Conservation (phyloP, 2,113 vertebrate genomes). For the Cisticola juncidis region DNA sequence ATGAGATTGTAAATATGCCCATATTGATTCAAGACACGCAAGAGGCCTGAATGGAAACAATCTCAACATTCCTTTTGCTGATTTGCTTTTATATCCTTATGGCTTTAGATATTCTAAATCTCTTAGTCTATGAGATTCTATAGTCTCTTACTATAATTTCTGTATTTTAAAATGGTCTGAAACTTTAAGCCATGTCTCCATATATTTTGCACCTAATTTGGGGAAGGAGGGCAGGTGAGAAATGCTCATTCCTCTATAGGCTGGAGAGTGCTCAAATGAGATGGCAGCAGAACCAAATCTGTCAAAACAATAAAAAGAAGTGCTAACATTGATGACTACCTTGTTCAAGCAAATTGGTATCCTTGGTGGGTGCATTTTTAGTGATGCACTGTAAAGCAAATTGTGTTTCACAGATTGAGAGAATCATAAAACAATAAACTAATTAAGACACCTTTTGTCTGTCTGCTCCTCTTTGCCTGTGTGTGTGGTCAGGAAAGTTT, state of each 20-base stretch:
- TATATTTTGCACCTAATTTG: background rate
- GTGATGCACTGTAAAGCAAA: slow-evolving; percentile 9
- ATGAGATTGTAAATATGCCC: background rate
- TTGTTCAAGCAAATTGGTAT: slow-evolving; percentile 37
- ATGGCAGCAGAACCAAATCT: background rate
- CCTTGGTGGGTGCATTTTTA: slow-evolving; percentile 34
- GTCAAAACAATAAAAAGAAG: slow-evolving; percentile 41
- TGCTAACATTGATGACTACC: slow-evolving; percentile 9
- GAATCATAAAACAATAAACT: slow-evolving; percentile 43
- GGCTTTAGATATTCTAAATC: background rate
- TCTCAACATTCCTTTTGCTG: background rate
- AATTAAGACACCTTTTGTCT: slow-evolving; percentile 41
- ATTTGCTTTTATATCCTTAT: background rate
- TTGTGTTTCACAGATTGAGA: background rate
- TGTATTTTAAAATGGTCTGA: background rate
- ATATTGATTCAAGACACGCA: background rate
- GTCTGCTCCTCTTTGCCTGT: background rate
- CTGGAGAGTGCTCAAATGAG: background rate
- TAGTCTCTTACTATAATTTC: background rate
- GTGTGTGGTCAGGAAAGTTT: background rate
- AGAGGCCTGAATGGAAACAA: background rate
- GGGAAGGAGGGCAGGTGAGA: background rate
- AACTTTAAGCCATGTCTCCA: background rate
- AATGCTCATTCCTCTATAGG: background rate
- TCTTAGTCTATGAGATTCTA: background rate